Evolutionary conservation across 1,140 invertebrate genomes (phyloP), one percentile per base, ranked within the genome.

Genomic region (Pseudomyrmex pallidus): DNA sequence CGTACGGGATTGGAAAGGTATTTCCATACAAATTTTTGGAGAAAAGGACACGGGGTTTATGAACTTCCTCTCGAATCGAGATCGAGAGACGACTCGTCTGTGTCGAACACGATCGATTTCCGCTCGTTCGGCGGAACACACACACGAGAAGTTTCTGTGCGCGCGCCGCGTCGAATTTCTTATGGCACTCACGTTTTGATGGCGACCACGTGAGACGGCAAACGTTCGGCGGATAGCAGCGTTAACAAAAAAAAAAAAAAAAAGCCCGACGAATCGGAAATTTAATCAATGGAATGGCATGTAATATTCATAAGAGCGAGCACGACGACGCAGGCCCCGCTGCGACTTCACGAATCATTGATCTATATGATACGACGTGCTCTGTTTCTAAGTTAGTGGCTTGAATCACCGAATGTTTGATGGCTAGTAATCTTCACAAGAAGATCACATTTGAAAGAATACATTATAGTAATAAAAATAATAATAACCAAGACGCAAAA

Each of bases 121-220:
- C 57, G 56, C 59, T 48, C 9, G 48, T n/a, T 35, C 35, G 35
- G 35, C 35, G 35, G 4, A 5, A 66, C 44, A 20, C 72, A 66
- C 44, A 20, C 72, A 20, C 72, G 56, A 70, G 35, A 63, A 59
- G 20, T 17, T 12, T 25, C 25, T 73, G 83, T 64, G 57, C 56
- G 76, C 54, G 56, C 5, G 13, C 4, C 12, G 22, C 25, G 54
- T 8, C 13, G 22, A 46, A 15, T 20, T 84, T 86, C 56, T 63
- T 73, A 89, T 84, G 83, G 22, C 25, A 73, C 63, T 87, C 89
- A 87, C 86, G 86, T 86, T 54, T 74, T 22, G 20, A 85, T 67
- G 50, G 56, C 68, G 74, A 4, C 59, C 77, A 85, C 86, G 78
- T 80, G 80, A 68, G 61, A 13, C 22, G n/a, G 56, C 70, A 35